Percentiles rank a stretch among this genome's conserved stretches.
phyloP scores from a whole-genome alignment of 2,797 vertebrate species.

The Pantherophis alleghaniensis region DNA sequence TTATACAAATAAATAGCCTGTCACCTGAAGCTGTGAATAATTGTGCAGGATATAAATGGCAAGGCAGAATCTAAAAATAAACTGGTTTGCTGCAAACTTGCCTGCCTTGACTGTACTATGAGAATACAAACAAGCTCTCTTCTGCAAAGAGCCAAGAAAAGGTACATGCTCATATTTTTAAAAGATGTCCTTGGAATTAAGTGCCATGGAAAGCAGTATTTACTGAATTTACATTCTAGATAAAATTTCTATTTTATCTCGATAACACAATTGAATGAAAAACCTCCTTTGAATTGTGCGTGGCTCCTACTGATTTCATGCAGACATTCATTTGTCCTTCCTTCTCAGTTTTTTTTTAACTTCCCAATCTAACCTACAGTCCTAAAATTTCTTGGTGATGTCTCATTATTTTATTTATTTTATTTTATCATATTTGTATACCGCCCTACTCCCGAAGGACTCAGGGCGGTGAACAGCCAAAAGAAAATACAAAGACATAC shows the following conservation, averaged over 20 bases:
- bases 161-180: conserved; percentile 17
- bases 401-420: too few species aligned
- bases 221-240: not conserved
- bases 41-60: conserved; percentile 93
- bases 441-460: too few species aligned
- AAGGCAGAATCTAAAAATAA: conserved; percentile 93
- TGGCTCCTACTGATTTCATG: not conserved
- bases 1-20: conserved; percentile 78
- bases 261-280: not conserved
- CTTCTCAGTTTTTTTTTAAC: not conserved
- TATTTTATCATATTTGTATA: too few species aligned
- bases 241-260: conserved; percentile 2
- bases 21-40: conserved; percentile 83
- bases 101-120: conserved; percentile 86
- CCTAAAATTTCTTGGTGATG: not conserved
- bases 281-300: not conserved
- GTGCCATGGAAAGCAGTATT: not conserved
- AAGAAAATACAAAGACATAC: too few species aligned
- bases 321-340: not conserved
- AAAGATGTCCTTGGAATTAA: conserved; percentile 22
- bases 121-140: conserved; percentile 87
- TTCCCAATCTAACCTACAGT: not conserved
- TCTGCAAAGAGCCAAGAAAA: conserved; percentile 41
- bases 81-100: conserved; percentile 79
- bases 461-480: too few species aligned